Conservation (phyloP, 2,888 invertebrate species). For the Eumerus sabulonum region DNA sequence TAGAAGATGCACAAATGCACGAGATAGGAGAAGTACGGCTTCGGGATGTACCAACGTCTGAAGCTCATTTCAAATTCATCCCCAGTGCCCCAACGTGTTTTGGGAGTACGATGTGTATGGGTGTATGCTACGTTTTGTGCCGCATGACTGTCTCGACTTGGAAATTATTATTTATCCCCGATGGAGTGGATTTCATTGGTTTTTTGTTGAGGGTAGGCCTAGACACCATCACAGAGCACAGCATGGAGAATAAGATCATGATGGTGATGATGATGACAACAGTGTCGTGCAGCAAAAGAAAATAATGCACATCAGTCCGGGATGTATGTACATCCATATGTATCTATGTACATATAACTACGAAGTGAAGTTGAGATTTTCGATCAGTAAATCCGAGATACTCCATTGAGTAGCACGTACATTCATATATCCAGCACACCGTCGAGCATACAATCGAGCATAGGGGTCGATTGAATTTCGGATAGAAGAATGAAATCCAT, state of each 20-base stretch:
- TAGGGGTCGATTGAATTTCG: slow-evolving; percentile 47
- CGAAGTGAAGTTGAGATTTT: too few species aligned
- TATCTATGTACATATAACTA: too few species aligned
- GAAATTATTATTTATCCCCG: slow-evolving; percentile 66
- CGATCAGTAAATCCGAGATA: slow-evolving; percentile 52
- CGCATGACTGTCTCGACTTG: slow-evolving; percentile 55
- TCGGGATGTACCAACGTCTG: slow-evolving; percentile 30
- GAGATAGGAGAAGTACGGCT: slow-evolving; percentile 8
- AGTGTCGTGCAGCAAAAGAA: too few species aligned
- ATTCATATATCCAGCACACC: too few species aligned
- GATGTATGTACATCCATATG: too few species aligned
- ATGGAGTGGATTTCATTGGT: slow-evolving; percentile 34
- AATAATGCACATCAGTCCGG: too few species aligned
- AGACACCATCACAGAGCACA: slow-evolving; percentile 3
- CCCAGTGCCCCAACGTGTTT: slow-evolving; percentile 62
- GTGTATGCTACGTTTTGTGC: slow-evolving; percentile 25
- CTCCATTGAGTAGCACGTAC: slow-evolving; percentile 44
- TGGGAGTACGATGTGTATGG: slow-evolving; percentile 15
- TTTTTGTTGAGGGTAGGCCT: slow-evolving; percentile 53
- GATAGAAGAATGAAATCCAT: slow-evolving; percentile 35
- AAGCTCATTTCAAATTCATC: slow-evolving; percentile 65
- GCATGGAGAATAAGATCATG: slow-evolving; percentile 5
- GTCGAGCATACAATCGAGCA: slow-evolving; percentile 27
- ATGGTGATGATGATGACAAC: too few species aligned
- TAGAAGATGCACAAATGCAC: slow-evolving; percentile 29